Conservation (phyloP, 2,797 vertebrate genomes). For the Parambassis ranga region DNA sequence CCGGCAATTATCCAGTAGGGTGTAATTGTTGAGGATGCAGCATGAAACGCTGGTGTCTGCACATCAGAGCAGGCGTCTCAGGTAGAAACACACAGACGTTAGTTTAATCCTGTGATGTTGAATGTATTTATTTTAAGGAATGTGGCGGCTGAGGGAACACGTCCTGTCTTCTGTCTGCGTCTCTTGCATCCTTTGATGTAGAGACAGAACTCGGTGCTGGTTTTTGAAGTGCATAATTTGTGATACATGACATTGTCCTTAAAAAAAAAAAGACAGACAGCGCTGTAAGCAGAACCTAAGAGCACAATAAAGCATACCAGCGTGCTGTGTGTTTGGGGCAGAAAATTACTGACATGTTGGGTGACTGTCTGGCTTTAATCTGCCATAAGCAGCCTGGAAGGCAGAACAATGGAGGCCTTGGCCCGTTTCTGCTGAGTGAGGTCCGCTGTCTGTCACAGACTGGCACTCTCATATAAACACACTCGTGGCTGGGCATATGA, state of each 20-base stretch:
- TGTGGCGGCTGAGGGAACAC: neutral
- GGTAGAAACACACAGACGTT: constrained; percentile 31
- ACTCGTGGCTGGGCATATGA: constrained; percentile 34
- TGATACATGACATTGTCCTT: constrained; percentile 31
- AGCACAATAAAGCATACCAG: constrained; percentile 57
- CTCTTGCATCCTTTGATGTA: neutral
- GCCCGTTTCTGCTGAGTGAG: constrained; percentile 49
- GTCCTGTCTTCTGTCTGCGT: constrained; percentile 1
- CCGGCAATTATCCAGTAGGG: constrained; percentile 59
- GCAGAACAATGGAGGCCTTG: constrained; percentile 56
- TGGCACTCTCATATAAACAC: constrained; percentile 65
- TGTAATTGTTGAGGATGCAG: constrained; percentile 67
- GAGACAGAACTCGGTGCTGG: neutral
- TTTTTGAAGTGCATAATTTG: constrained; percentile 24
- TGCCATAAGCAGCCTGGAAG: constrained; percentile 50
- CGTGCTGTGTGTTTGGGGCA: constrained; percentile 50
- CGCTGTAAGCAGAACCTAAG: constrained; percentile 29
- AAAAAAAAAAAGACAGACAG: neutral
- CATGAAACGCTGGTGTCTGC: constrained; percentile 56
- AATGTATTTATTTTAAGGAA: no score
- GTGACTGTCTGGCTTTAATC: constrained; percentile 71
- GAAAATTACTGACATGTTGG: constrained; percentile 64
- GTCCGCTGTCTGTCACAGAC: constrained; percentile 59
- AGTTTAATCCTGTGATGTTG: no score
- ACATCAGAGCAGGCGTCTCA: constrained; percentile 51